Evolutionary conservation across 1,140 invertebrate species (phyloP), one percentile per base, ranked within the genome.

Genomic region (Hylaeus anthracinus): DNA sequence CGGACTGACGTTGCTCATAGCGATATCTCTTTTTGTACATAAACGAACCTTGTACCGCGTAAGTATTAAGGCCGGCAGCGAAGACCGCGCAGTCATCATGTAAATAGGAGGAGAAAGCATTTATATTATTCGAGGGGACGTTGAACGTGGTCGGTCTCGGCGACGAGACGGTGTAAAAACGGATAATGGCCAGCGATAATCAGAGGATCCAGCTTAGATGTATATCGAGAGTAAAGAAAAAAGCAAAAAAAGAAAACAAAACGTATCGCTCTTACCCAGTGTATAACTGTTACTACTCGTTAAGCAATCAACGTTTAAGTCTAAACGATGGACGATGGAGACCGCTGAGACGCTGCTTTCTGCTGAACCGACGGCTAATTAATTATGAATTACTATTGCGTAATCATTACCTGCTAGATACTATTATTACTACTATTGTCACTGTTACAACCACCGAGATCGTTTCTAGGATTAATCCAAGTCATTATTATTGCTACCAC

Each of bases 111-210:
- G 26, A 81, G 67, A 83, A 84, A 87, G 45, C 89, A 88, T 90
- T 90, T 90, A 89, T 90, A 90, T 89, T 85, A 87, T 73, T 82
- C 84, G 76, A 88, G 39, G 26, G 63, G 60, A 74, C 86, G 85
- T 61, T 26, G 82, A 88, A 86, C 69, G 90, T 90, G 88, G 86
- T 89, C 88, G 82, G 2, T 81, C 56, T 77, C 76, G 81, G 87
- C 15, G 41, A 58, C 79, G 88, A 91, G 88, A 66, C 67, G 26
- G 60, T 92, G 89, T 91, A 91, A 89, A 91, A 88, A 89, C 2
- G 5, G 39, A 4, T 26, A 26, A 51, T 5, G 9, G 12, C 3
- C 15, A n/a, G 26, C 5, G n/a, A 5, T 45, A 48, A 73, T 58
- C 2, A 41, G 37, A 64, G 9, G 51, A 85, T 70, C 83, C 86